Evolutionary conservation across 2,113 vertebrate genomes (phyloP).

Genomic region (Bufo gargarizans): DNA sequence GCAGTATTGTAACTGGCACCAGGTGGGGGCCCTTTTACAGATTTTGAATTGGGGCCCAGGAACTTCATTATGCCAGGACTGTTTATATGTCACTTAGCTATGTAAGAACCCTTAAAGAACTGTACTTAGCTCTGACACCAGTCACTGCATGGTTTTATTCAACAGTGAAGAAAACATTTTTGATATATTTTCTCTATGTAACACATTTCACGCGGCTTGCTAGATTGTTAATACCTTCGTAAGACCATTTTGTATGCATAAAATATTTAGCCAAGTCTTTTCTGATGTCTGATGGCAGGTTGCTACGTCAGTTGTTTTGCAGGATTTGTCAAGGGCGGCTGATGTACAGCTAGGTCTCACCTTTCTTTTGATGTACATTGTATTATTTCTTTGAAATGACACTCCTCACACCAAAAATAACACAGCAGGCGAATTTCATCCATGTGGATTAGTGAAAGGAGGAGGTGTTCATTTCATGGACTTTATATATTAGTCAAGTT

Average conservation of each 20-base stretch:
- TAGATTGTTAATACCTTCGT: too few species aligned
- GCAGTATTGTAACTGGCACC: too few species aligned
- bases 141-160: too few species aligned
- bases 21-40: too few species aligned
- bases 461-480: background rate
- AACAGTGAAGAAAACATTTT: too few species aligned
- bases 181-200: too few species aligned
- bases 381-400: slow-evolving; percentile 15
- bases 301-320: background rate
- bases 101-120: too few species aligned
- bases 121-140: too few species aligned
- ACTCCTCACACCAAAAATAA: slow-evolving; percentile 35
- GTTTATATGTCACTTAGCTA: too few species aligned
- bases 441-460: background rate
- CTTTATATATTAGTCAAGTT: slow-evolving; percentile 11
- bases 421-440: background rate
- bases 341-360: background rate
- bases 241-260: background rate
- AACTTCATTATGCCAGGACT: too few species aligned
- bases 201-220: too few species aligned
- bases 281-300: background rate
- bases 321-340: slow-evolving; percentile 9
- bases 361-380: slow-evolving; percentile 13
- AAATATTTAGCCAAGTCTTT: background rate
- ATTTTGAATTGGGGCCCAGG: too few species aligned